These are phyloP conservation scores for Lochmaea capreae DNA, from an alignment of 2,888 invertebrate species.

Conservation along the genomic window DNA sequence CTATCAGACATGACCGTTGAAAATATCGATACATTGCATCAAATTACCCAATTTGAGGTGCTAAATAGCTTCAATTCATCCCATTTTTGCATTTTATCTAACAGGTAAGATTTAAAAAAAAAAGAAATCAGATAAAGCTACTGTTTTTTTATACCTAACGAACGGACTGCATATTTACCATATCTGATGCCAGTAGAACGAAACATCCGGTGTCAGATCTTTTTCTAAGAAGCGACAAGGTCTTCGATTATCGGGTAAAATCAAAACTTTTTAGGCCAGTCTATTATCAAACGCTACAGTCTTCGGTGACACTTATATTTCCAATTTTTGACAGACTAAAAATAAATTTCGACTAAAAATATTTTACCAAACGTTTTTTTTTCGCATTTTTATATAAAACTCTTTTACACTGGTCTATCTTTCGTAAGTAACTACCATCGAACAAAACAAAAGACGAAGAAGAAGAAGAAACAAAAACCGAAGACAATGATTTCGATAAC, in stretches of 20 bases:
- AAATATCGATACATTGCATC: no score
- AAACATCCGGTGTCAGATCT: constrained; percentile 25
- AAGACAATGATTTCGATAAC: constrained; percentile 30
- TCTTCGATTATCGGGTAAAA: constrained; percentile 1
- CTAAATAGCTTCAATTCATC: no score
- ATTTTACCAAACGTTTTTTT: no score
- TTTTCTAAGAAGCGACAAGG: constrained; percentile 17
- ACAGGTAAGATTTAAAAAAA: no score
- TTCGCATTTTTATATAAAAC: no score
- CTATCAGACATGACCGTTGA: no score
- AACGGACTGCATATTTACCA: constrained; percentile 20
- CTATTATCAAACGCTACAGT: neutral
- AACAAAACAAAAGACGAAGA: neutral
- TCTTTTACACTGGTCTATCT: no score
- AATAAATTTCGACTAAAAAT: no score
- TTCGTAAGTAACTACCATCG: neutral
- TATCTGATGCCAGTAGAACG: constrained; percentile 29
- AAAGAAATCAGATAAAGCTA: constrained; percentile 15
- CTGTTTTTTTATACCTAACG: constrained; percentile 5
- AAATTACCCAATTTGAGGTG: no score
- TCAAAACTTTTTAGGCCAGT: constrained; percentile 12
- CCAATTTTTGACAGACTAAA: no score
- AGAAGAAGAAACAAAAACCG: constrained; percentile 16
- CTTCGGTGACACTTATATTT: no score
- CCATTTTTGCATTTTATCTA: no score